phyloP scores from a whole-genome alignment of 2,797 vertebrate species.

The Champsocephalus esox region DNA sequence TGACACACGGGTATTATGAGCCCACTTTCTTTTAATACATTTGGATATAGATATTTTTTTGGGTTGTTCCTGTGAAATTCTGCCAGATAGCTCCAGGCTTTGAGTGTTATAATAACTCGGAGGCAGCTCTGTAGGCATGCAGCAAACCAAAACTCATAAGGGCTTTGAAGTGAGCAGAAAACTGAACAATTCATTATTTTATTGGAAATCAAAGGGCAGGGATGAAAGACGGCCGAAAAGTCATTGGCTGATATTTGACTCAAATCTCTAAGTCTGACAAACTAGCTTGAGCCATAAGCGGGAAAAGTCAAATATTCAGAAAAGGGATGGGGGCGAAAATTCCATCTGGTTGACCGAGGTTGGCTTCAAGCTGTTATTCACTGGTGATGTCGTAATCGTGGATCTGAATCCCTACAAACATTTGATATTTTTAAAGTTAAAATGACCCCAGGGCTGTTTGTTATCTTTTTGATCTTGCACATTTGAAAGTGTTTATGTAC shows the following conservation, averaged over 20 bases:
- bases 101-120: slow-evolving; percentile 24
- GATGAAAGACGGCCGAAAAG: slow-evolving; percentile 49
- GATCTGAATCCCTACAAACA: neutral
- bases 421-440: neutral
- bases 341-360: neutral
- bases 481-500: slow-evolving; percentile 12
- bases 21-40: slow-evolving; percentile 44
- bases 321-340: slow-evolving; percentile 17
- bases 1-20: slow-evolving; percentile 23
- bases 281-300: neutral
- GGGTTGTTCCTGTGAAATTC: slow-evolving; percentile 25
- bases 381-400: neutral
- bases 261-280: slow-evolving; percentile 36
- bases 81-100: slow-evolving; percentile 19
- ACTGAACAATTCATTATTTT: slow-evolving; percentile 55
- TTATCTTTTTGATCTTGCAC: neutral
- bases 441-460: neutral
- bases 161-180: slow-evolving; percentile 60
- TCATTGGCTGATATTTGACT: slow-evolving; percentile 38
- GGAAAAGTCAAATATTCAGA: slow-evolving; percentile 16
- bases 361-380: slow-evolving; percentile 4
- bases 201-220: slow-evolving; percentile 61
- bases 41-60: slow-evolving; percentile 21
- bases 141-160: slow-evolving; percentile 42
- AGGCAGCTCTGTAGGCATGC: slow-evolving; percentile 28